Evolutionary conservation across 64 coral and sea anemone genomes (phyloP), one percentile per base, ranked within the genome.

Genomic region (Pocillopora verrucosa): DNA sequence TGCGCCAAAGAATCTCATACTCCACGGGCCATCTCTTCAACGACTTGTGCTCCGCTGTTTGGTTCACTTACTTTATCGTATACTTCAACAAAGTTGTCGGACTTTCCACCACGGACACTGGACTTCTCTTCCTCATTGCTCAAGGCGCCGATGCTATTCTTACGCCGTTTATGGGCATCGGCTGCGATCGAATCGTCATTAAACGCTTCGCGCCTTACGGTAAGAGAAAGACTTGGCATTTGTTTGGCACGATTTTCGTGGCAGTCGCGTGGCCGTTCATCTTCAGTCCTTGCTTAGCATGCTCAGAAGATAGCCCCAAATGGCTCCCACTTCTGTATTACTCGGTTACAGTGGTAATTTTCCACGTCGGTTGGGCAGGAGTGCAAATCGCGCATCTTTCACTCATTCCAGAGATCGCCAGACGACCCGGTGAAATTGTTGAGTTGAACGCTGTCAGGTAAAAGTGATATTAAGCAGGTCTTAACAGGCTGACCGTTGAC

Each of bases 1-100:
- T 83, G 13, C 93, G 82, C 64, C 87, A 93, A 65, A 76, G 92
- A 61, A 17, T 96, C n/a, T 93, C 87, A 10, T 96, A 89, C 30
- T 87, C 91, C 36, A 76, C 87, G 13, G 94, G 94, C 34, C 94
- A 96, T 16, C 77, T 96, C 67, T 96, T 96, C 83, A 96, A 92
- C 58, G 94, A 96, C 38, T 59, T 96, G 16, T 96, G 94, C 72
- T 92, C 80, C 30, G 80, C 90, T 5, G 88, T 96, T 20, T 96
- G 94, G 94, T 93, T 92, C 20, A 90, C 82, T 0, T 96, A 93
- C 65, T 72, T 96, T 0, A 78, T 96, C 19, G 86, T 96, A 19
- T 96, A 96, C 83, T 96, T 96, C 76, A 92, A 93, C 88, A 96
- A 96, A 81, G 91, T 96, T 10, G 94, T 93, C 30, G 91, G 94